Base-by-base conservation (phyloP, 2,113 vertebrate genomes). In the Hystrix brachyura region DNA sequence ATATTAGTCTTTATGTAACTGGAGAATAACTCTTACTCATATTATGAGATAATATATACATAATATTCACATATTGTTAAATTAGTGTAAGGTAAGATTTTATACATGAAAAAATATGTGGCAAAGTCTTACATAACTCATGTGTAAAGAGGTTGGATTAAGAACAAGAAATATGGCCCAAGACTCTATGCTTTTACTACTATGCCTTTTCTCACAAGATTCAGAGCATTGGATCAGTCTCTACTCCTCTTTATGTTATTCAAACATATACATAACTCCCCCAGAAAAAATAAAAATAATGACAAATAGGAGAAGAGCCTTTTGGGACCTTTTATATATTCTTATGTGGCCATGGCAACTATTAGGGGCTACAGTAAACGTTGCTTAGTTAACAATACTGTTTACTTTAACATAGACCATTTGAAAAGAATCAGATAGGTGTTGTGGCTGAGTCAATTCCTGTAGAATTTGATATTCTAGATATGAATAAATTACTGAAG, bases 101-200 rank as follows among this genome's bases (percentile, higher is more conserved):
- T 85, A 34, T 19, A 72, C 46, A 9, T 64, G 7, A 97, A 93
- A 27, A 81, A 84, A 95, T 38, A 92, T 88, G 25, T 94, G 43
- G 55, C 38, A 48, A 72, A 92, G 55, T 57, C 12, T 84, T 43
- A 48, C n/a, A 46, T 23, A 96, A 46, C 32, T 76, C 18, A 3
- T 74, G 4, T 62, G 13, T 57, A 29, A 93, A 86, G 19, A 7
- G 27, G 12, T 43, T 92, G 53, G 27, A 48, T 51, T 86, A 72
- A 76, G 17, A 90, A 17, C 0, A 46, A 64, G 25, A 74, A 62
- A 9, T 88, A 3, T 82, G 21, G 7, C 23, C 74, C 43, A n/a
- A 48, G 29, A 59, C 4, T 1, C 34, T 25, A 51, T n/a, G 1
- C 8, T 34, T 87, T 79, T 59, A 46, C 5, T 15, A 85, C 5